Conservation (phyloP, 2,888 invertebrate genomes). For the Horisme vitalbata region DNA sequence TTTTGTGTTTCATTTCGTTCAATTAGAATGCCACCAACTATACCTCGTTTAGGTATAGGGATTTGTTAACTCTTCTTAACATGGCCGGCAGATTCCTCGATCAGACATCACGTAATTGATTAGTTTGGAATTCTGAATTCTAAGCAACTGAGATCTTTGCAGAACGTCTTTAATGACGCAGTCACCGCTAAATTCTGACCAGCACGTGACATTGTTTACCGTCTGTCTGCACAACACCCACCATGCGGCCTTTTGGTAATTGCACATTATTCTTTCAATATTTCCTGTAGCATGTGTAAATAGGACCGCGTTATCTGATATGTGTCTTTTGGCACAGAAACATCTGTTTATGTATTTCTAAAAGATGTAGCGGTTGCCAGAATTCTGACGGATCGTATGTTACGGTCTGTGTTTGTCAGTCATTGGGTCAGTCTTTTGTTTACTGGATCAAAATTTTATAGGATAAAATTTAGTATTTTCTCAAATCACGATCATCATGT, state of each 20-base stretch:
- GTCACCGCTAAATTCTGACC: not conserved
- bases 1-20: too few relatives aligned
- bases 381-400: not conserved
- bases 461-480: too few relatives aligned
- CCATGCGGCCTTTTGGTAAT: conserved; percentile 1
- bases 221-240: conserved; percentile 10
- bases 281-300: conserved; percentile 9
- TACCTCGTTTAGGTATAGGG: too few relatives aligned
- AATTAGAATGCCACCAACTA: too few relatives aligned
- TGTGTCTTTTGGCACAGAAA: conserved; percentile 19
- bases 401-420: conserved; percentile 7
- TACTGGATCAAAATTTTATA: conserved; percentile 5
- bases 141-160: conserved; percentile 1
- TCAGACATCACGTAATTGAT: not conserved
- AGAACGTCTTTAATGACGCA: not conserved
- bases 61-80: too few relatives aligned
- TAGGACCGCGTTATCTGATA: conserved; percentile 9
- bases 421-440: conserved; percentile 6
- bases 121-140: not conserved
- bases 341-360: too few relatives aligned
- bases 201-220: conserved; percentile 15
- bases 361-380: too few relatives aligned
- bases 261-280: conserved; percentile 1
- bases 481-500: too few relatives aligned
- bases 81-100: not conserved